A percentile compares a stretch with the other conserved stretches of the same genome.
Conservation (phyloP, 2,888 invertebrate genomes). For the Protodeltote pygarga region DNA sequence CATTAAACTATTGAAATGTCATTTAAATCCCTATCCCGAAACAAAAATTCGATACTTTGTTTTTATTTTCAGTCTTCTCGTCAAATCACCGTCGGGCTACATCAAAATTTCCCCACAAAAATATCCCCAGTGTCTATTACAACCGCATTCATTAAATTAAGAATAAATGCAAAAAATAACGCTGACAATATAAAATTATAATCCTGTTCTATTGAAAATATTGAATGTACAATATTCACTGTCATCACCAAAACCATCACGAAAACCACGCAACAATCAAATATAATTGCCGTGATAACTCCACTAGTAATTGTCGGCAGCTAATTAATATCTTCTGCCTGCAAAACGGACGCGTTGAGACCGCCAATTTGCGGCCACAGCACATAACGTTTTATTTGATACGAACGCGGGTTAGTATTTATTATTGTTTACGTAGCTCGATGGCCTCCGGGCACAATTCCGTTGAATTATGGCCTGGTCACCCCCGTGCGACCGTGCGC, state of each 20-base stretch:
- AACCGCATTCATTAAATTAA: too few species aligned
- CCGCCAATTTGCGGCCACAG: constrained; percentile 58
- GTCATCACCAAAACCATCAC: neutral
- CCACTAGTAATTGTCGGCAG: constrained; percentile 31
- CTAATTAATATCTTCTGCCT: constrained; percentile 44
- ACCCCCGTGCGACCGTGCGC: constrained; percentile 67
- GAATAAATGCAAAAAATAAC: too few species aligned
- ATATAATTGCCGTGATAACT: constrained; percentile 23
- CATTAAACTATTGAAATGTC: too few species aligned
- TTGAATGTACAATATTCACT: neutral
- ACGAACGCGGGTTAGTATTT: constrained; percentile 69
- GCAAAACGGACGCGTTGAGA: constrained; percentile 23
- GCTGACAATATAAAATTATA: too few species aligned
- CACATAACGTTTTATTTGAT: constrained; percentile 69
- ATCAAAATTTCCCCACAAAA: too few species aligned
- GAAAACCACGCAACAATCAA: neutral
- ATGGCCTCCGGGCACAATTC: constrained; percentile 78
- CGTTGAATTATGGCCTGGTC: constrained; percentile 79
- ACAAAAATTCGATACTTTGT: too few species aligned
- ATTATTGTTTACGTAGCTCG: constrained; percentile 70
- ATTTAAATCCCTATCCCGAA: too few species aligned
- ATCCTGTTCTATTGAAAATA: too few species aligned
- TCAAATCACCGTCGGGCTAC: too few species aligned
- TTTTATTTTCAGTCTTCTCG: too few species aligned
- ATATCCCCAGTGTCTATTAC: too few species aligned